These are phyloP conservation scores for Caranx melampygus DNA, from an alignment of 2,113 vertebrate species.

Conservation along the genomic window DNA sequence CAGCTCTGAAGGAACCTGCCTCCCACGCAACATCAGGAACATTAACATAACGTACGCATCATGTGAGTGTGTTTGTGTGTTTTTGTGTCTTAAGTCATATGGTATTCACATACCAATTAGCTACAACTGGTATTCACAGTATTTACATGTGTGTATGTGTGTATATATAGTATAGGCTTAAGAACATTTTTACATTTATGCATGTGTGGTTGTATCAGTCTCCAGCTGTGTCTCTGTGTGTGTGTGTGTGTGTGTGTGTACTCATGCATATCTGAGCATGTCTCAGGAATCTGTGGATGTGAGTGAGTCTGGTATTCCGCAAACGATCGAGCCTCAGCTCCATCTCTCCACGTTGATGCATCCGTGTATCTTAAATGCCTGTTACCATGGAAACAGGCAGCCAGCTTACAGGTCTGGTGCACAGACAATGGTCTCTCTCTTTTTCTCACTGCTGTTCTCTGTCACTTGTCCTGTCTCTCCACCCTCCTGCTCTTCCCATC, in stretches of 20 bases:
- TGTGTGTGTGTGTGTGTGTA: background rate
- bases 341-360: conserved; percentile 72
- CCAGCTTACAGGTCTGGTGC: conserved; percentile 74
- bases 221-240: background rate
- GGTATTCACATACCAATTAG: background rate
- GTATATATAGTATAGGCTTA: background rate
- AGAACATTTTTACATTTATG: background rate
- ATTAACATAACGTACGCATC: conserved; percentile 26
- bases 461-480: conserved; percentile 39
- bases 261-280: conserved; percentile 14
- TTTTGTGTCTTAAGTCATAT: background rate
- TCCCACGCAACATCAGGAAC: conserved; percentile 46
- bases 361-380: conserved; percentile 79
- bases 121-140: background rate
- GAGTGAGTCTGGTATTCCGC: conserved; percentile 53
- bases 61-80: conserved; percentile 14
- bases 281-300: conserved; percentile 6
- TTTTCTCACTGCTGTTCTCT: conserved; percentile 39
- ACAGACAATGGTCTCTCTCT: conserved; percentile 73
- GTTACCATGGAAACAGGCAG: conserved; percentile 86
- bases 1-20: conserved; percentile 47
- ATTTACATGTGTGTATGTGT: conserved; percentile 16
- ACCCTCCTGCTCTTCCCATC: conserved; percentile 35
- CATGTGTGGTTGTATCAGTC: background rate
- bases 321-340: conserved; percentile 70